Conservation (phyloP, 2,113 vertebrate genomes). For the Malaclemys terrapin region DNA sequence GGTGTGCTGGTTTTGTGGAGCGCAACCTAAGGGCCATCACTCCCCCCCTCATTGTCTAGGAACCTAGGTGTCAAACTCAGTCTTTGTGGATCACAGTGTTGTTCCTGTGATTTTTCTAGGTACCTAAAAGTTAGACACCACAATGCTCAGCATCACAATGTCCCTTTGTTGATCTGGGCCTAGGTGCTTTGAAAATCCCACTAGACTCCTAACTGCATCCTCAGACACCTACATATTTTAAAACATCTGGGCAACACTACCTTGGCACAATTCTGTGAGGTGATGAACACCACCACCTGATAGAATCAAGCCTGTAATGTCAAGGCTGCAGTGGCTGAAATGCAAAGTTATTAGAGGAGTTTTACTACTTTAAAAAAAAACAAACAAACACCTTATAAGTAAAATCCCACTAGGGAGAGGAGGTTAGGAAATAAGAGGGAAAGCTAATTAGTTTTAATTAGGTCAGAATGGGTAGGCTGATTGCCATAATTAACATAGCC, state of each 20-base stretch:
- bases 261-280: neutral
- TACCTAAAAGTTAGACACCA: too few relatives aligned
- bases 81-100: too few relatives aligned
- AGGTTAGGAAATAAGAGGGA: constrained; percentile 65
- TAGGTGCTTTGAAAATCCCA: neutral
- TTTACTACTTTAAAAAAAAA: neutral
- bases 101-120: too few relatives aligned
- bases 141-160: neutral
- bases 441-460: constrained; percentile 78
- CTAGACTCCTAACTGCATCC: neutral
- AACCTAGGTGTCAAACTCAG: neutral
- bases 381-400: neutral
- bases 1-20: neutral
- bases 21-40: neutral
- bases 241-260: neutral
- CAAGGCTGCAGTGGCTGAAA: neutral
- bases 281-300: neutral
- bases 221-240: neutral
- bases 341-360: neutral
- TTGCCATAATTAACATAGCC: constrained; percentile 73
- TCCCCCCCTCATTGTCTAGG: neutral
- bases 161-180: neutral
- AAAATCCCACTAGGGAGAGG: constrained; percentile 29
- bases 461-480: constrained; percentile 71
- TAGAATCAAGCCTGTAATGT: neutral